These are phyloP conservation scores for Drosophila subpulchrella DNA, from an alignment of 1,140 invertebrate genomes.

Conservation along the genomic window DNA sequence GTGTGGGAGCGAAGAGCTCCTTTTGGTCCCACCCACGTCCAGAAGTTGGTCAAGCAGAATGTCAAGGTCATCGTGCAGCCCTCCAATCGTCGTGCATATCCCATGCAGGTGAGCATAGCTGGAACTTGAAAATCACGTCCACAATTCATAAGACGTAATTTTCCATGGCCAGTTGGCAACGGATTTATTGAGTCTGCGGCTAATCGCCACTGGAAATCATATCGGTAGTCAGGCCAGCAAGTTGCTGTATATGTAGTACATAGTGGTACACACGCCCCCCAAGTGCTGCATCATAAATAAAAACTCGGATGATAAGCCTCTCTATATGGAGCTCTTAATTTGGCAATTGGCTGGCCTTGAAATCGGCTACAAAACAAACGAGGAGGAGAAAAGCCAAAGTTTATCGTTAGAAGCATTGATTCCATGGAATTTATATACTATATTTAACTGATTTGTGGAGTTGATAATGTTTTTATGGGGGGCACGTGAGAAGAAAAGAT, in stretches of 20 bases:
- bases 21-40: constrained; percentile 96
- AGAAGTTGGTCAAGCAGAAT: constrained; percentile 92
- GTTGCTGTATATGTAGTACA: constrained; percentile 13
- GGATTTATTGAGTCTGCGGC: constrained; percentile 28
- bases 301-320: constrained; percentile 53
- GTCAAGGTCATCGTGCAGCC: constrained; percentile 99
- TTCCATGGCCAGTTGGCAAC: constrained; percentile 36
- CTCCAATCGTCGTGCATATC: constrained; percentile 98
- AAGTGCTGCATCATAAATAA: constrained; percentile 58
- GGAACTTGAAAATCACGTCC: neutral
- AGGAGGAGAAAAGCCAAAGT: constrained; percentile 12
- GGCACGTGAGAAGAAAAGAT: constrained; percentile 33
- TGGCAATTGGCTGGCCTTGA: constrained; percentile 68
- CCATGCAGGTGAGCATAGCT: constrained; percentile 90
- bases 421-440: constrained; percentile 26
- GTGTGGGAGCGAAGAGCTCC: constrained; percentile 99
- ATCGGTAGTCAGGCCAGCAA: constrained; percentile 28
- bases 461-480: constrained; percentile 28
- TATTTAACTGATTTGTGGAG: constrained; percentile 30
- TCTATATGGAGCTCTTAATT: constrained; percentile 44
- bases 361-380: constrained; percentile 37
- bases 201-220: constrained; percentile 42
- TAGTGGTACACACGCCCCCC: constrained; percentile 42
- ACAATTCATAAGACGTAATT: constrained; percentile 6
- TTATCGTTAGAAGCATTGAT: constrained; percentile 49